Conservation (phyloP, 2,113 vertebrate genomes). For the Oenanthe oenanthe region DNA sequence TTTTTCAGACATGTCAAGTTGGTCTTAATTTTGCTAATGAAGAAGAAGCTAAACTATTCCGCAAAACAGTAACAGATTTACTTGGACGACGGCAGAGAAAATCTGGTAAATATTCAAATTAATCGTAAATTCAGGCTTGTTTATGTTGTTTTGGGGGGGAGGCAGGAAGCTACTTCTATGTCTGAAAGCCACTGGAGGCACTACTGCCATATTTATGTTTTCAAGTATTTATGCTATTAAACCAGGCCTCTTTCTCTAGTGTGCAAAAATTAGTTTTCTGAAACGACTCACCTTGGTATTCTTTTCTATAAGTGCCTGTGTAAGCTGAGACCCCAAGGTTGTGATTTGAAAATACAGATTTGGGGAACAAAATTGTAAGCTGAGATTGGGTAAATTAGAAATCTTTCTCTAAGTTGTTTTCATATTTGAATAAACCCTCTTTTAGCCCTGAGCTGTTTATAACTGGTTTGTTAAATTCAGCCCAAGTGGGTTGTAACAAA, state of each 20-base stretch:
- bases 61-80: slow-evolving; percentile 87
- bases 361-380: neutral
- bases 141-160: neutral
- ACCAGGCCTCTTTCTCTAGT: neutral
- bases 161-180: neutral
- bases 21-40: slow-evolving; percentile 98
- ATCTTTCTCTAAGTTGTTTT: neutral
- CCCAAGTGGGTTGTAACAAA: slow-evolving; percentile 2
- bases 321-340: neutral
- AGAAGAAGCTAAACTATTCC: slow-evolving; percentile 95
- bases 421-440: neutral
- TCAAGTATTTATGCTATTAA: neutral
- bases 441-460: slow-evolving; percentile 37
- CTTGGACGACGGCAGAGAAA: slow-evolving; percentile 90
- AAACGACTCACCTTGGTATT: neutral
- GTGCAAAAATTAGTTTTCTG: neutral
- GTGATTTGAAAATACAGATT: neutral
- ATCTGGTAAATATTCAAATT: slow-evolving; percentile 80
- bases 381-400: neutral
- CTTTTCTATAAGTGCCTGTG: neutral
- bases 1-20: slow-evolving; percentile 89
- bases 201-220: neutral
- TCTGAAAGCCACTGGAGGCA: neutral
- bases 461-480: slow-evolving; percentile 22
- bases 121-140: slow-evolving; percentile 22